These are phyloP conservation scores for Rhinichthys klamathensis DNA, from an alignment of 2,113 vertebrate species.

Conservation along the genomic window DNA sequence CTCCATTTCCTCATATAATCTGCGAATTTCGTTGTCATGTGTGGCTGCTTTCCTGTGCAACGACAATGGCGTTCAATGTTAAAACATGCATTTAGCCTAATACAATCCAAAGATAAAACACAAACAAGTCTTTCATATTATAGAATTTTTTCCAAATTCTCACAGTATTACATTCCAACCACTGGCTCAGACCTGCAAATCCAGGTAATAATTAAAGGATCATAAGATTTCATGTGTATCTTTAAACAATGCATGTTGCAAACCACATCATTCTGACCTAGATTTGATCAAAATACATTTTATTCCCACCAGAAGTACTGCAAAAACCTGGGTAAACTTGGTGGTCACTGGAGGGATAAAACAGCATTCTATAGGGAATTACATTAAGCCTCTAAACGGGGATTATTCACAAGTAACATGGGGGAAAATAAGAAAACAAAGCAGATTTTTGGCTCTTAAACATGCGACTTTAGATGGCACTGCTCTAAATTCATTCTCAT, in stretches of 20 bases:
- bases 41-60: slow-evolving; percentile 83
- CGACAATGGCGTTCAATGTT: not conserved
- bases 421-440: not conserved
- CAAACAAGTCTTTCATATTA: slow-evolving; percentile 23
- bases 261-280: not conserved
- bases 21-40: slow-evolving; percentile 87
- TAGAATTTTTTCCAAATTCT: not conserved
- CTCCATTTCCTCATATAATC: slow-evolving; percentile 96
- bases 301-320: not conserved
- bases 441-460: slow-evolving; percentile 1
- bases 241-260: not conserved
- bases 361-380: slow-evolving; percentile 61
- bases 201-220: slow-evolving; percentile 51
- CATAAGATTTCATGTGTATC: not conserved
- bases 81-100: no score
- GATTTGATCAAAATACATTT: not conserved
- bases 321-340: slow-evolving; percentile 61
- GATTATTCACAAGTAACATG: not conserved
- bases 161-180: slow-evolving; percentile 58
- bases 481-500: not conserved
- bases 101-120: not conserved
- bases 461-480: not conserved
- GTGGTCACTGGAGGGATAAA: slow-evolving; percentile 64
- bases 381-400: slow-evolving; percentile 22
- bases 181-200: slow-evolving; percentile 52